These are phyloP conservation scores for Platichthys flesus DNA, from an alignment of 2,113 vertebrate genomes.

Conservation along the genomic window DNA sequence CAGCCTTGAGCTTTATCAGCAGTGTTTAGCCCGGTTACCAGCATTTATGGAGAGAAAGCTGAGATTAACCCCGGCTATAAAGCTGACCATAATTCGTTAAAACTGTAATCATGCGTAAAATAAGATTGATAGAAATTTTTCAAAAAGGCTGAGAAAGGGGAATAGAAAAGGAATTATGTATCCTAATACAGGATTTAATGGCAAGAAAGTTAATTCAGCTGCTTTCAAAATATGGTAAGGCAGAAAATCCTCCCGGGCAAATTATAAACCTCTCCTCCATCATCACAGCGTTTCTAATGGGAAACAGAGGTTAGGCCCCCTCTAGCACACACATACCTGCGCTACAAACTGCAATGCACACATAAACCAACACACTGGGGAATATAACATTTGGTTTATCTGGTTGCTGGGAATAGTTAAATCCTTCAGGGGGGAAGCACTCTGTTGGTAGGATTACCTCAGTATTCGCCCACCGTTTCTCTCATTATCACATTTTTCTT, in stretches of 20 bases:
- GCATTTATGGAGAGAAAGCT: conserved; percentile 79
- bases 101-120: conserved; percentile 97
- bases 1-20: conserved; percentile 60
- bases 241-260: conserved; percentile 83
- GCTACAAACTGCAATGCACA: conserved; percentile 30
- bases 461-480: conserved; percentile 67
- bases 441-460: conserved; percentile 77
- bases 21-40: conserved; percentile 62
- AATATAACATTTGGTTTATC: conserved; percentile 69
- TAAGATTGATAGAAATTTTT: conserved; percentile 93
- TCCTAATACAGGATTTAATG: conserved; percentile 92
- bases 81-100: conserved; percentile 94
- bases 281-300: conserved; percentile 50
- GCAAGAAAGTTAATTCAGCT: conserved; percentile 94
- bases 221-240: conserved; percentile 82
- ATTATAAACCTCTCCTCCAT: conserved; percentile 48
- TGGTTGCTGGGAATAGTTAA: conserved; percentile 75
- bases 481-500: conserved; percentile 65
- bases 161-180: conserved; percentile 89
- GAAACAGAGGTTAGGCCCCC: conserved; percentile 49
- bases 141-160: conserved; percentile 75
- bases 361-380: conserved; percentile 47
- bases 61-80: conserved; percentile 89
- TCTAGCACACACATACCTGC: conserved; percentile 18
- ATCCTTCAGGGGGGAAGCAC: conserved; percentile 72